A percentile compares a stretch with the other conserved stretches of the same genome.
These are phyloP conservation scores for Myiotriccus ornatus DNA, from an alignment of 2,797 vertebrate genomes.

Conservation along the genomic window DNA sequence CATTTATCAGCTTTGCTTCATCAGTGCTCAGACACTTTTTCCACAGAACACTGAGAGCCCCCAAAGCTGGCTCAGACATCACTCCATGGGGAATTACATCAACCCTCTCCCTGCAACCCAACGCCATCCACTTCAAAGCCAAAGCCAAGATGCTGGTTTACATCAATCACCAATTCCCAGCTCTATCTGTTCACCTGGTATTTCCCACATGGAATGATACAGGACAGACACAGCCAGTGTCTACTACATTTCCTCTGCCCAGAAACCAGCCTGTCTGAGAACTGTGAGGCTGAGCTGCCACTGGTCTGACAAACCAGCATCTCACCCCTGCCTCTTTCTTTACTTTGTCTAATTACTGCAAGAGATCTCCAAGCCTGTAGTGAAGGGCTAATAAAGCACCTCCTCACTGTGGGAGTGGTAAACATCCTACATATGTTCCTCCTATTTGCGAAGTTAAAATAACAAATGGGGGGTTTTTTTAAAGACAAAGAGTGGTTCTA, in stretches of 20 bases:
- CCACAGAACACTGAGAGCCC: not conserved
- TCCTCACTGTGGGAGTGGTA: accelerated
- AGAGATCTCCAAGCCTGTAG: not conserved
- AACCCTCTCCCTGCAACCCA: not conserved
- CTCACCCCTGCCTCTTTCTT: not conserved
- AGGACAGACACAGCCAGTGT: not conserved
- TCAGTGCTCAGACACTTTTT: not conserved
- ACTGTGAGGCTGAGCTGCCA: not conserved
- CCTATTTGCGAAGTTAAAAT: not conserved
- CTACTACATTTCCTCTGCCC: not conserved
- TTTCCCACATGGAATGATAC: not conserved
- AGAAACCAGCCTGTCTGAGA: not conserved
- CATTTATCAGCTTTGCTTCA: not conserved
- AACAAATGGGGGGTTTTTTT: not conserved
- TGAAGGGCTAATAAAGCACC: accelerated
- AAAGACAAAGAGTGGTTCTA: not conserved
- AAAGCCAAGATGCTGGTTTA: not conserved
- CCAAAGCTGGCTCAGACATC: not conserved
- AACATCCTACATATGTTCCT: accelerated
- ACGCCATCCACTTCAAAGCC: not conserved
- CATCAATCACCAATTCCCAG: not conserved
- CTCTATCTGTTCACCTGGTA: not conserved
- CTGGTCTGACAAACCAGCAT: not conserved
- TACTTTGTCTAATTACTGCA: not conserved
- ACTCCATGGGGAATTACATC: not conserved